Evolutionary conservation across 2,113 vertebrate genomes (phyloP).

Genomic region (Procapra przewalskii): DNA sequence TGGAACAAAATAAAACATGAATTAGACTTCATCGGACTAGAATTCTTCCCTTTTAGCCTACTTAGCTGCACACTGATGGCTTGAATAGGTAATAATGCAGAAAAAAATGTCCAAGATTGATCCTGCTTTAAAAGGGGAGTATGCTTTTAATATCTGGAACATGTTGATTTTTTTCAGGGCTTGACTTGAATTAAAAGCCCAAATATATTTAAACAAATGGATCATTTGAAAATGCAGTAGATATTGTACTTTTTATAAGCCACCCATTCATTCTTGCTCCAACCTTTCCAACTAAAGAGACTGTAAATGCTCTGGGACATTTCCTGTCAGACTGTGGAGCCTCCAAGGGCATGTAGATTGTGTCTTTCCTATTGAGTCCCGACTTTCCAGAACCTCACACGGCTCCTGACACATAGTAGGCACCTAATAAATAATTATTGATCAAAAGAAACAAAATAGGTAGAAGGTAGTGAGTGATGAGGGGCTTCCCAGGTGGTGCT

Average conservation of each 20-base stretch:
- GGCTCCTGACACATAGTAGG: not conserved
- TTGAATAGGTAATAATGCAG: not conserved
- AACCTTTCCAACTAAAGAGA: not conserved
- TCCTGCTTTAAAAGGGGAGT: slow-evolving; percentile 19
- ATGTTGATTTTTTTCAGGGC: not conserved
- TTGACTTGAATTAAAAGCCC: slow-evolving; percentile 40
- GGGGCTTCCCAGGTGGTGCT: not conserved
- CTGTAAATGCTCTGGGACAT: not conserved
- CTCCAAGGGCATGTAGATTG: not conserved
- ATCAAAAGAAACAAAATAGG: not conserved
- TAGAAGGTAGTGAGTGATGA: not conserved
- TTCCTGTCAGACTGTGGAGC: not conserved
- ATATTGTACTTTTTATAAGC: not conserved
- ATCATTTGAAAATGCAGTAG: not conserved
- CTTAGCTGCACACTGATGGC: slow-evolving; percentile 40
- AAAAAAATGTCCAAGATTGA: slow-evolving; percentile 17
- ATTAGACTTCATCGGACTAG: not conserved
- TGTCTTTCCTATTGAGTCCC: not conserved
- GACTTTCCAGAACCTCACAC: not conserved
- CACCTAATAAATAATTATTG: not conserved
- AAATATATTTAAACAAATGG: not conserved
- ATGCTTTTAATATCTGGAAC: slow-evolving; percentile 21
- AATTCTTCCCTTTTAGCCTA: slow-evolving; percentile 29
- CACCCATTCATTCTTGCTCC: not conserved
- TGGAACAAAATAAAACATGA: slow-evolving; percentile 29